Conservation (phyloP, 1,140 invertebrate genomes). For the fruit fly (Drosophila melanogaster) region Release_6_plus_ISO1_MT NT_033777.3:12063501-12064000, state of each 20-base stretch:
- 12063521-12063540: neutral
- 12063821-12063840: constrained; percentile 18
- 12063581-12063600: constrained; percentile 33
- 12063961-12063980: constrained; percentile 67
- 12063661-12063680: constrained; percentile 74
- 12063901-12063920: constrained; percentile 38
- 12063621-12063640: constrained; percentile 16
- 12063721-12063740: constrained; percentile 15
- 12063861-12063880: constrained; percentile 48
- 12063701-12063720: constrained; percentile 47
- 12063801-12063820: constrained; percentile 16
- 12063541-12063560: constrained; percentile 33
- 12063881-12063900: constrained; percentile 64
- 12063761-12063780: constrained; percentile 81
- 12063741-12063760: constrained; percentile 63
- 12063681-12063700: constrained; percentile 59
- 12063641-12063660: constrained; percentile 25
- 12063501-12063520: constrained; percentile 1
- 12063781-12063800: constrained; percentile 6
- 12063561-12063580: constrained; percentile 49
- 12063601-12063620: constrained; percentile 50
- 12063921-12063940: constrained; percentile 1
- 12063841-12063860: constrained; percentile 22
- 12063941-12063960: neutral
- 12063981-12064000: constrained; percentile 45